phyloP scores from a whole-genome alignment of 2,113 vertebrate species.

The Anguilla japonica region DNA sequence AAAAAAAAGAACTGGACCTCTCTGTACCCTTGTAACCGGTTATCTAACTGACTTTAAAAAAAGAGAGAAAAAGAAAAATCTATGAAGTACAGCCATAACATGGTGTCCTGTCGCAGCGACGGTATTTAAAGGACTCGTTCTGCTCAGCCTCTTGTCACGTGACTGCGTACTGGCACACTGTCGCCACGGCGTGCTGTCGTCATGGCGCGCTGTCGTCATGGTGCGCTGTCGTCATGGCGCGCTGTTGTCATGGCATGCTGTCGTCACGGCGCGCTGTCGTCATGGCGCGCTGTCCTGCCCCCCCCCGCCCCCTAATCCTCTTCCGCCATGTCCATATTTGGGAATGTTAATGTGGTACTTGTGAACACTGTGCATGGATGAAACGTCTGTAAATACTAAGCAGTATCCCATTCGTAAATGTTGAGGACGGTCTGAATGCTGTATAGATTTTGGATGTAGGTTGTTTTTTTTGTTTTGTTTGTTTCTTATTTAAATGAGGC shows the following conservation, averaged over 20 bases:
- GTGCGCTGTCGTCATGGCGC: too few species aligned
- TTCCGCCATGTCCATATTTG: conserved; percentile 60
- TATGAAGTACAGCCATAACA: conserved; percentile 60
- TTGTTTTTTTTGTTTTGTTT: conserved; percentile 17
- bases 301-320: conserved; percentile 39
- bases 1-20: conserved; percentile 29
- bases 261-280: too few species aligned
- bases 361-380: conserved; percentile 78
- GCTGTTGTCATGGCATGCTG: too few species aligned
- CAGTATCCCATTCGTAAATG: conserved; percentile 67
- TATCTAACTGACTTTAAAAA: conserved; percentile 11
- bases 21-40: conserved; percentile 22
- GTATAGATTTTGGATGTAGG: conserved; percentile 63
- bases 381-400: conserved; percentile 76
- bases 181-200: background rate
- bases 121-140: conserved; percentile 46
- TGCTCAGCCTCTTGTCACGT: conserved; percentile 25
- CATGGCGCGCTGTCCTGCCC: too few species aligned
- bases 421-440: conserved; percentile 65
- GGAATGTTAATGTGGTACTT: conserved; percentile 78
- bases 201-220: too few species aligned
- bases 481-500: conserved; percentile 29
- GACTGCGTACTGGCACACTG: conserved; percentile 7
- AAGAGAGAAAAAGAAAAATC: conserved; percentile 22
- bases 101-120: conserved; percentile 62